Percentiles rank a stretch among this genome's conserved stretches.
phyloP scores from a whole-genome alignment of 1,140 invertebrate species.

The Drosophila fuyamai region DNA sequence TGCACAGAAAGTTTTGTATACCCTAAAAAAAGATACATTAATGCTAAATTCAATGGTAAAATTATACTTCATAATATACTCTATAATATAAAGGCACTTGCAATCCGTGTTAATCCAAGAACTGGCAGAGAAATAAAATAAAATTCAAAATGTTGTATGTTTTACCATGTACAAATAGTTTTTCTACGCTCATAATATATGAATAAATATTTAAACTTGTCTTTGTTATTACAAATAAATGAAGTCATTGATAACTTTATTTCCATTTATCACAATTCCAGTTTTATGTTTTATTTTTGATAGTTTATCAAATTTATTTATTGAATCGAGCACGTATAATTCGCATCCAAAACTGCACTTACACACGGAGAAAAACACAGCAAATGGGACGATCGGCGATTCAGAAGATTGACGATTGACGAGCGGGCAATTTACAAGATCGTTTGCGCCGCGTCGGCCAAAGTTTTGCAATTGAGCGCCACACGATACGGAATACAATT shows the following conservation, averaged over 20 bases:
- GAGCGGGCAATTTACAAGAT: conserved; percentile 64
- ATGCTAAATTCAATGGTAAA: no score
- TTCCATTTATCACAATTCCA: background rate
- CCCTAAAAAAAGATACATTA: background rate
- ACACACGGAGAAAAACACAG: conserved; percentile 26
- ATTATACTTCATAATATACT: no score
- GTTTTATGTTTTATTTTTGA: background rate
- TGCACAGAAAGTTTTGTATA: background rate
- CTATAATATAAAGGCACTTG: no score
- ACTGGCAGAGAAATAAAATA: no score
- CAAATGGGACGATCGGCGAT: conserved; percentile 2
- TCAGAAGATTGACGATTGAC: conserved; percentile 22
- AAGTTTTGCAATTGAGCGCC: conserved; percentile 57
- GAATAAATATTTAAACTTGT: no score
- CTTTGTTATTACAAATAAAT: no score
- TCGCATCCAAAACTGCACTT: conserved; percentile 15
- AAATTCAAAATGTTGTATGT: no score
- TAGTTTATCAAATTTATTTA: conserved; percentile 5
- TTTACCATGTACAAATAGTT: no score
- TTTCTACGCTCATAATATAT: no score
- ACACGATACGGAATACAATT: conserved; percentile 51
- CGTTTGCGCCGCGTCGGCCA: conserved; percentile 45
- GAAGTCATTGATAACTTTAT: no score
- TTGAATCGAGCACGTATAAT: conserved; percentile 23
- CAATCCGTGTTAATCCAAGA: no score